phyloP scores from a whole-genome alignment of 2,888 invertebrate genomes.

The Agrotis ipsilon region DNA sequence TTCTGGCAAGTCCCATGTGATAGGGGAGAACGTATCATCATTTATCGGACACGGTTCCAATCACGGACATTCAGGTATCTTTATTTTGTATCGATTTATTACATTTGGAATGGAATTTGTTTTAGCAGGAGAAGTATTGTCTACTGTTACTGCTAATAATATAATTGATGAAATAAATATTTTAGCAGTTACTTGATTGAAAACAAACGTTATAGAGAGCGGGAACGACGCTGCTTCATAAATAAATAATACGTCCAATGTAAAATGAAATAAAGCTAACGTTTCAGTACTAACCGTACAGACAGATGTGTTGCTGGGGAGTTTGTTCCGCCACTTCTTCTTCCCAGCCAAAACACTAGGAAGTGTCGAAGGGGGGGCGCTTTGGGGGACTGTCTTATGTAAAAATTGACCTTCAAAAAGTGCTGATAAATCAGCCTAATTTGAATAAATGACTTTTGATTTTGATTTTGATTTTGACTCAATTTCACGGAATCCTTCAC shows the following conservation, averaged over 20 bases:
- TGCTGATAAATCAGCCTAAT: too few species aligned
- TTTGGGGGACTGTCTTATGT: too few species aligned
- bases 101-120: slow-evolving; percentile 31
- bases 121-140: slow-evolving; percentile 14
- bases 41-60: slow-evolving; percentile 53
- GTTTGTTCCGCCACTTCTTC: too few species aligned
- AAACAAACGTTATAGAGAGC: neutral
- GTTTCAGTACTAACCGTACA: too few species aligned
- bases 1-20: slow-evolving; percentile 52
- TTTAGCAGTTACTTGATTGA: neutral
- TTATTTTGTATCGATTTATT: slow-evolving; percentile 44
- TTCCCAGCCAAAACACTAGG: too few species aligned
- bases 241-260: neutral
- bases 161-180: neutral
- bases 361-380: too few species aligned
- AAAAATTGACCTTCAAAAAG: too few species aligned
- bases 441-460: too few species aligned
- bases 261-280: neutral
- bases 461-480: too few species aligned
- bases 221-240: neutral
- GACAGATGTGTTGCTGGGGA: too few species aligned
- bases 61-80: slow-evolving; percentile 45
- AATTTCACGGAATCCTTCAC: neutral
- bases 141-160: neutral
- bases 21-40: slow-evolving; percentile 43